phyloP scores from a whole-genome alignment of 2,113 vertebrate species.

The Ctenomys sociabilis region DNA sequence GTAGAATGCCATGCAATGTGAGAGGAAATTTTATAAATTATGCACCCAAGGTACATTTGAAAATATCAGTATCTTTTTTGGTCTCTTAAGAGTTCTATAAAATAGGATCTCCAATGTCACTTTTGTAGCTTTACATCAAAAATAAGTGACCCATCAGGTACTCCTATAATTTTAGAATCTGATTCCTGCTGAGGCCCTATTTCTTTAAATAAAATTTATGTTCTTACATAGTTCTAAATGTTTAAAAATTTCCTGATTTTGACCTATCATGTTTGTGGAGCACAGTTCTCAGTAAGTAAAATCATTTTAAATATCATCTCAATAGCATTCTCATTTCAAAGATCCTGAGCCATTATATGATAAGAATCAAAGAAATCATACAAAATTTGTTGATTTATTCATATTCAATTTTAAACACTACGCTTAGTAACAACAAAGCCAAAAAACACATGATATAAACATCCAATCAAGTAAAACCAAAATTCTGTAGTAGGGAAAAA shows the following conservation, averaged over 20 bases:
- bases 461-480: background rate
- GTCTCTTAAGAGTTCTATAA: background rate
- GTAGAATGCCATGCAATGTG: background rate
- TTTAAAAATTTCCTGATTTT: background rate
- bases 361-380: background rate
- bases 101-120: background rate
- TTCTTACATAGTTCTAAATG: background rate
- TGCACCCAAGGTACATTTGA: background rate
- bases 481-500: background rate
- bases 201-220: background rate
- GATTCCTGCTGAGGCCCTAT: background rate
- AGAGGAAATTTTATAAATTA: background rate
- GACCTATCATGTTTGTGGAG: background rate
- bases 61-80: background rate
- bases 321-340: background rate
- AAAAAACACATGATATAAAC: background rate
- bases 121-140: background rate
- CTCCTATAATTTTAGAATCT: background rate
- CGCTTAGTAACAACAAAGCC: background rate
- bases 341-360: background rate
- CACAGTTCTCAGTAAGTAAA: background rate
- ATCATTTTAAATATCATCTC: background rate
- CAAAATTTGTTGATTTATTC: background rate
- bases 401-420: background rate
- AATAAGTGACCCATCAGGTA: background rate